Evolutionary conservation across 2,888 invertebrate genomes (phyloP), one percentile per base, ranked within the genome.

Genomic region (Heliconius ismenius): DNA sequence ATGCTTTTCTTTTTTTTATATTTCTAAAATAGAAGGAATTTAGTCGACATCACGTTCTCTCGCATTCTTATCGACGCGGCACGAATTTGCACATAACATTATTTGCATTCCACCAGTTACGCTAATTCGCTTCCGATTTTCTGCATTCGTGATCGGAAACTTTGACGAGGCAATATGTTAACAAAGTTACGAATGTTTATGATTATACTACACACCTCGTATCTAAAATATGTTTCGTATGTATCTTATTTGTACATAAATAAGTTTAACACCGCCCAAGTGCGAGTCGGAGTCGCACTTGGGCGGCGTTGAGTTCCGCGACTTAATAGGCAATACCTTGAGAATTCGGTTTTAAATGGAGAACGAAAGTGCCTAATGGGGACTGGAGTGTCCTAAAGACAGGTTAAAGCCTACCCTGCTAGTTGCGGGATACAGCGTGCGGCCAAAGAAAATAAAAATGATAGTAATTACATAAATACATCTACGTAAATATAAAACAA

Each of bases 81-180:
- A 18, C 21, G 39, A 67, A 43, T 68, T 74, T 58, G 49, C 54
- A 36, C 74, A 63, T 69, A 62, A 58, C 76, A 74, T 77, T 79
- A 82, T 83, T 83, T 82, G 84, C 81, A 82, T 81, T 82, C 80
- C 74, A 76, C 69, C 74, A 78, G 80, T 78, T 77, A 76, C 78
- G 83, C 82, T 84, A 84, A 84, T 84, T 84, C 82, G 76, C 79
- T 80, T 79, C 81, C 81, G 80, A 82, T 82, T 82, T 82, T 81
- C 80, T 82, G 83, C 80, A 81, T 81, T 78, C 81, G 82, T 82
- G 82, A 81, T 80, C 81, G 77, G 81, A 81, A 82, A 81, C 78
- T 77, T 80, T 79, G 80, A 79, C 79, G 75, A 79, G 78, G 62
- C 79, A 77, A 80, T 79, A 76, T 77, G 77, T 78, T 79, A 76